These are phyloP conservation scores for Enteromius fasciolatus DNA, from an alignment of 2,797 vertebrate genomes.

Conservation along the genomic window DNA sequence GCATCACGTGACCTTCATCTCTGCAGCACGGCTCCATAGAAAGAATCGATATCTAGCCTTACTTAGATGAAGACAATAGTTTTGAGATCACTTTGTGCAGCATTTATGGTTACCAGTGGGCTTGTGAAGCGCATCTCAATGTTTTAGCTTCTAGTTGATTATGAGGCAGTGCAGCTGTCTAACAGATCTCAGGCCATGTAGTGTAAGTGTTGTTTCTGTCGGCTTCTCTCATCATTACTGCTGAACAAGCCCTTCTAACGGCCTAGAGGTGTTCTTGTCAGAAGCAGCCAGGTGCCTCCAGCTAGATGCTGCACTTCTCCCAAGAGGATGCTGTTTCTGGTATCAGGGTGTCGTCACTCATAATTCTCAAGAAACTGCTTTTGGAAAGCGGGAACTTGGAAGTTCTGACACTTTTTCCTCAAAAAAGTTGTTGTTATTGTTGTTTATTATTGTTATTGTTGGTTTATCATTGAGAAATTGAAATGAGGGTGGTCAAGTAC, in stretches of 20 bases:
- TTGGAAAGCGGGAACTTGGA: neutral
- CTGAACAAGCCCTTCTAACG: slow-evolving; percentile 16
- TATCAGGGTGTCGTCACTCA: slow-evolving; percentile 16
- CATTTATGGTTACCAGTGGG: slow-evolving; percentile 4
- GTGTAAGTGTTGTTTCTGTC: slow-evolving; percentile 8
- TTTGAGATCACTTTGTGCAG: neutral
- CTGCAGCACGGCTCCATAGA: neutral
- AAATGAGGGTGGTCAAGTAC: neutral
- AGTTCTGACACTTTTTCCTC: neutral
- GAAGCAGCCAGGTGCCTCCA: slow-evolving; percentile 20
- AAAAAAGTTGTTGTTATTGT: neutral
- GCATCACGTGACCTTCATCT: slow-evolving; percentile 21
- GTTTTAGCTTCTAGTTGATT: slow-evolving; percentile 1
- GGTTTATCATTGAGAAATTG: neutral
- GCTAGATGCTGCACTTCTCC: slow-evolving; percentile 26
- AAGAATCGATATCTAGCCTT: slow-evolving; percentile 14
- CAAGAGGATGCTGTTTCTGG: slow-evolving; percentile 4
- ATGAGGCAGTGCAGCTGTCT: slow-evolving; percentile 14
- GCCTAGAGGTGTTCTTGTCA: slow-evolving; percentile 21
- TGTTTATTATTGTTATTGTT: neutral
- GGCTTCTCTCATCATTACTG: slow-evolving; percentile 29
- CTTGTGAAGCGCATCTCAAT: neutral
- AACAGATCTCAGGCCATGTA: slow-evolving; percentile 6
- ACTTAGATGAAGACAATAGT: neutral
- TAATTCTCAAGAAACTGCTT: slow-evolving; percentile 6